phyloP scores from a whole-genome alignment of 2,113 vertebrate species.

The Emydura subglobosa region DNA sequence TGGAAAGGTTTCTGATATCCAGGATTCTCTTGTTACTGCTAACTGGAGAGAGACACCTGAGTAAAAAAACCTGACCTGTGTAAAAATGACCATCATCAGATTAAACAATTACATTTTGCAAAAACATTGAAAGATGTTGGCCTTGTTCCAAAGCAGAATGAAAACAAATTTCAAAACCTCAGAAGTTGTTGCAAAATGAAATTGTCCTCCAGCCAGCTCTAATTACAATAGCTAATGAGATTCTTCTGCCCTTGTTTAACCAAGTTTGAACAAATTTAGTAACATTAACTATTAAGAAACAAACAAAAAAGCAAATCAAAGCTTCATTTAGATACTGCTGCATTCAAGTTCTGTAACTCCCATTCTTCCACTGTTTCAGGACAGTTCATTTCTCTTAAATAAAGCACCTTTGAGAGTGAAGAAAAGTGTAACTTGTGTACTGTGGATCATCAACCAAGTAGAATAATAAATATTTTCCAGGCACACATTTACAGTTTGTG shows the following conservation, averaged over 20 bases:
- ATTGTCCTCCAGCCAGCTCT: not conserved
- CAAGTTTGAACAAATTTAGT: not conserved
- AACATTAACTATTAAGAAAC: not conserved
- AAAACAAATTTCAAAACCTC: not conserved
- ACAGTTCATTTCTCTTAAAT: not conserved
- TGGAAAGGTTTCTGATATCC: not conserved
- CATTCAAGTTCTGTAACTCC: not conserved
- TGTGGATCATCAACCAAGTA: not conserved
- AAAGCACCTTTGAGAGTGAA: not conserved
- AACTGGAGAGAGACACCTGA: not conserved
- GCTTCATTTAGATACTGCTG: accelerated
- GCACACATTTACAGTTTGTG: not conserved
- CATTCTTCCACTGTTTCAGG: not conserved
- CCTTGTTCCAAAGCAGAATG: not conserved
- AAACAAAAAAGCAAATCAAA: not conserved
- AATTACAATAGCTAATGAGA: not conserved
- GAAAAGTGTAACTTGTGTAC: not conserved
- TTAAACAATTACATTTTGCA: not conserved
- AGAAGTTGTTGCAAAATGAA: not conserved
- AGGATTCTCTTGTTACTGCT: not conserved
- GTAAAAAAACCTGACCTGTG: not conserved
- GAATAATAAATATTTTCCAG: not conserved
- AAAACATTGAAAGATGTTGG: not conserved
- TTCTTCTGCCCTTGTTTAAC: not conserved
- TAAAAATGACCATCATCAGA: too few relatives aligned